Percentiles rank a stretch among this genome's conserved stretches.
Conservation (phyloP, 2,113 vertebrate genomes). For the Mobula hypostoma region DNA sequence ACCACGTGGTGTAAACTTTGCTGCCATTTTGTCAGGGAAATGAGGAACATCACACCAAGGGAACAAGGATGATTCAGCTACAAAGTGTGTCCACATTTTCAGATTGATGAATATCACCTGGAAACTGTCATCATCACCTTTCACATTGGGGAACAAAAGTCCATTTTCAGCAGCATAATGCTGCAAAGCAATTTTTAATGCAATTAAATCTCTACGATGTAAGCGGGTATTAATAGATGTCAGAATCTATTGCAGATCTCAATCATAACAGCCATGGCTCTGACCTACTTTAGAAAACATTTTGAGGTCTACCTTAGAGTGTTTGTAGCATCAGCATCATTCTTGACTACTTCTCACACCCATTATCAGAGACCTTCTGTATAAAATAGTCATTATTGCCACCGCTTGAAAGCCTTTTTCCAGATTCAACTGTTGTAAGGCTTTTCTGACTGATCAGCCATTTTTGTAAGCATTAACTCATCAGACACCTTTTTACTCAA, state of each 20-base stretch:
- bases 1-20: too few relatives aligned
- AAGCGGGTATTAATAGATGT: neutral
- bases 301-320: neutral
- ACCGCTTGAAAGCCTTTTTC: neutral
- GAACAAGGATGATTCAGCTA: too few relatives aligned
- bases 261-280: neutral
- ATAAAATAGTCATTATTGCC: neutral
- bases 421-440: neutral
- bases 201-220: too few relatives aligned
- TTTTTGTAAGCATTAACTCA: neutral
- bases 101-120: too few relatives aligned
- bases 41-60: too few relatives aligned
- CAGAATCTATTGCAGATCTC: neutral
- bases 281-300: neutral
- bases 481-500: neutral
- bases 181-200: too few relatives aligned
- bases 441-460: neutral
- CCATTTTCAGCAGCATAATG: too few relatives aligned
- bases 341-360: neutral
- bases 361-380: neutral
- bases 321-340: too few relatives aligned
- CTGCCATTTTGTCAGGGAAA: too few relatives aligned
- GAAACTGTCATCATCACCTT: too few relatives aligned
- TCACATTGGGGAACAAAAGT: too few relatives aligned
- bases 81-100: too few relatives aligned